A percentile compares a stretch with the other conserved stretches of the same genome.
These are phyloP conservation scores for Junco hyemalis DNA, from an alignment of 2,113 vertebrate species.

Conservation along the genomic window DNA sequence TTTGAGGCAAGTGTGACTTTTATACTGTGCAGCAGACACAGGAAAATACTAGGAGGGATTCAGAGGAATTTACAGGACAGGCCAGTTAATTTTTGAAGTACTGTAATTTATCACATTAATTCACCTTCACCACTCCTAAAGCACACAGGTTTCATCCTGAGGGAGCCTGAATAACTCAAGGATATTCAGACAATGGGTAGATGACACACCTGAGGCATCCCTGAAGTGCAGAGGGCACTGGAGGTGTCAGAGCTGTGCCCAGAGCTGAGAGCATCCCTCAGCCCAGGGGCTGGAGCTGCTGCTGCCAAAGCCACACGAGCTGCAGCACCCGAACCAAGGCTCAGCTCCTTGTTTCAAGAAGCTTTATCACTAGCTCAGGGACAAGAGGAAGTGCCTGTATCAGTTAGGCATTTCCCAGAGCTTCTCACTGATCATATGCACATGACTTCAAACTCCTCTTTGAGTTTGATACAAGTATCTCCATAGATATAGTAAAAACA, in stretches of 20 bases:
- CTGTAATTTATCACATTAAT: background rate
- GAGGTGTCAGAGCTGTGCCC: background rate
- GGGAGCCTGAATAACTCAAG: background rate
- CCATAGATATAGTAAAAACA: background rate
- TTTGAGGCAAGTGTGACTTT: background rate
- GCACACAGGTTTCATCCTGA: background rate
- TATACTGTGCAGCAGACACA: accelerated
- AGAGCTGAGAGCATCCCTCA: background rate
- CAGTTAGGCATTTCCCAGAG: background rate
- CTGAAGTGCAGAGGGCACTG: background rate
- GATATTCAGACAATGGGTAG: background rate
- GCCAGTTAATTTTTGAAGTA: background rate
- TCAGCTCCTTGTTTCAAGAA: background rate
- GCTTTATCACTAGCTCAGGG: background rate
- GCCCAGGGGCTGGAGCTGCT: background rate
- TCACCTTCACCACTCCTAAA: background rate
- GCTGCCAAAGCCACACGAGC: background rate
- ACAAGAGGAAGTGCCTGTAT: background rate
- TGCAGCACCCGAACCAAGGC: background rate
- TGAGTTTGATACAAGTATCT: background rate
- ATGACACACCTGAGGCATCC: background rate
- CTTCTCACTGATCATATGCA: background rate
- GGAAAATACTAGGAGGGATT: background rate
- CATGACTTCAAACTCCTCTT: background rate
- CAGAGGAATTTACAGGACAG: background rate